Conservation (phyloP, 2,888 invertebrate genomes). For the Xanthorhoe spadicearia region DNA sequence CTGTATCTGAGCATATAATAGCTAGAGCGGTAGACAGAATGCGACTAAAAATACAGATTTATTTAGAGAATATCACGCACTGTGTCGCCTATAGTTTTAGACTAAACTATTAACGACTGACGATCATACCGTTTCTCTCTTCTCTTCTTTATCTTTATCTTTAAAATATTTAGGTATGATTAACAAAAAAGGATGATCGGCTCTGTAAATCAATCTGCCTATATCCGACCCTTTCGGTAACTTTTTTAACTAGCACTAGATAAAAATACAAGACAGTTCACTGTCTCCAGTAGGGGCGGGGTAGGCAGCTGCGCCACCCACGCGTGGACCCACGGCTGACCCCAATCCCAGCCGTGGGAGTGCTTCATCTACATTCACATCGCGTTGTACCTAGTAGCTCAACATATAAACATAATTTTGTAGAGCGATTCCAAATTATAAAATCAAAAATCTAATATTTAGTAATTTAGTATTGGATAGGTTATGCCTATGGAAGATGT, state of each 20-base stretch:
- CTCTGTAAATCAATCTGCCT: no score
- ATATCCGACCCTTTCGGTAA: neutral
- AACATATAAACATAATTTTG: neutral
- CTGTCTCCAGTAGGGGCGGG: slow-evolving; percentile 6
- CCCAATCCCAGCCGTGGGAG: slow-evolving; percentile 34
- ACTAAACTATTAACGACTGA: no score
- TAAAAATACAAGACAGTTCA: neutral
- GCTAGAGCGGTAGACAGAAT: slow-evolving; percentile 15
- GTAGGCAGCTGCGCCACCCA: slow-evolving; percentile 27
- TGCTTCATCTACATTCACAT: slow-evolving; percentile 27
- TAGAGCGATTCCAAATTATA: neutral
- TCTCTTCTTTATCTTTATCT: no score
- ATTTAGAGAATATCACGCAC: slow-evolving; percentile 34
- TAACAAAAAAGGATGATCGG: no score
- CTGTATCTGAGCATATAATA: slow-evolving; percentile 8
- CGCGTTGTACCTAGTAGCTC: slow-evolving; percentile 11
- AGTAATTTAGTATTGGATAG: no score
- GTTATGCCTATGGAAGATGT: no score
- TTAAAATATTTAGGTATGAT: no score
- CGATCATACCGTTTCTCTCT: no score
- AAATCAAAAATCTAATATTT: no score
- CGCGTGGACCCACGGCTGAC: slow-evolving; percentile 33
- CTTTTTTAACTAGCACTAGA: neutral
- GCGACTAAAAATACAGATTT: slow-evolving; percentile 37
- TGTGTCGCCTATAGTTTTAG: slow-evolving; percentile 15